A percentile compares a stretch with the other conserved stretches of the same genome.
phyloP scores from a whole-genome alignment of 2,888 invertebrate species.

The Scaptomyza parva region DNA sequence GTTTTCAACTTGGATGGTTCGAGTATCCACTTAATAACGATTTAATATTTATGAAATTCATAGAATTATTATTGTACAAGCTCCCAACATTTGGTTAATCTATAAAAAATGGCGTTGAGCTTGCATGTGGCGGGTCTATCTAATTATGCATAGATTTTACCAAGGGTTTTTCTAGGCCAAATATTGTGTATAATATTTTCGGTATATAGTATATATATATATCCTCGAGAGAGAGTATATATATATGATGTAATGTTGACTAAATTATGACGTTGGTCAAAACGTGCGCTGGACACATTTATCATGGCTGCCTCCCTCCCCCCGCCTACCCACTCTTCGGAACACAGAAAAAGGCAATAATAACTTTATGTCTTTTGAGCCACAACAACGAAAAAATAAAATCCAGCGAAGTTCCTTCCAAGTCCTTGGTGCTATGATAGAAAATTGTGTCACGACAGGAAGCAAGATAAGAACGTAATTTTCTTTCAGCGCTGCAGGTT shows the following conservation, averaged over 20 bases:
- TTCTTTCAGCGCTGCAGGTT: constrained; percentile 75
- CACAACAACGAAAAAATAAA: constrained; percentile 11
- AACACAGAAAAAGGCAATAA: constrained; percentile 66
- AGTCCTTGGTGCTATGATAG: constrained; percentile 79
- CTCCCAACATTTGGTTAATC: constrained; percentile 56
- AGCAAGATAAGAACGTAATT: constrained; percentile 85
- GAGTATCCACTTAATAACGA: constrained; percentile 40
- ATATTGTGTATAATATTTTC: constrained; percentile 21
- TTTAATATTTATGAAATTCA: constrained; percentile 80
- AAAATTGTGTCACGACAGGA: constrained; percentile 85
- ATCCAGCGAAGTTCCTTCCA: constrained; percentile 26
- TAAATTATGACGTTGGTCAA: constrained; percentile 72
- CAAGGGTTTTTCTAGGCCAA: constrained; percentile 76
- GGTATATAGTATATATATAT: constrained; percentile 17
- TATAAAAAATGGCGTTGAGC: constrained; percentile 46
- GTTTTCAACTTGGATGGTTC: constrained; percentile 4
- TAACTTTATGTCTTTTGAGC: constrained; percentile 76
- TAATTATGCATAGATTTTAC: constrained; percentile 74
- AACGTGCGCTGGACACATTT: constrained; percentile 78
- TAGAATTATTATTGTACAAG: constrained; percentile 54
- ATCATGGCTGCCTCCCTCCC: constrained; percentile 57
- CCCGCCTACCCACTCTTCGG: constrained; percentile 1
- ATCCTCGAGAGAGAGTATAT: constrained; percentile 13
- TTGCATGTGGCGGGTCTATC: constrained; percentile 70
- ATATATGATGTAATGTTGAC: constrained; percentile 62